Percentiles rank a stretch among this genome's conserved stretches.
Conservation (phyloP, 2,797 vertebrate species). For the Peromyscus attwateri region DNA sequence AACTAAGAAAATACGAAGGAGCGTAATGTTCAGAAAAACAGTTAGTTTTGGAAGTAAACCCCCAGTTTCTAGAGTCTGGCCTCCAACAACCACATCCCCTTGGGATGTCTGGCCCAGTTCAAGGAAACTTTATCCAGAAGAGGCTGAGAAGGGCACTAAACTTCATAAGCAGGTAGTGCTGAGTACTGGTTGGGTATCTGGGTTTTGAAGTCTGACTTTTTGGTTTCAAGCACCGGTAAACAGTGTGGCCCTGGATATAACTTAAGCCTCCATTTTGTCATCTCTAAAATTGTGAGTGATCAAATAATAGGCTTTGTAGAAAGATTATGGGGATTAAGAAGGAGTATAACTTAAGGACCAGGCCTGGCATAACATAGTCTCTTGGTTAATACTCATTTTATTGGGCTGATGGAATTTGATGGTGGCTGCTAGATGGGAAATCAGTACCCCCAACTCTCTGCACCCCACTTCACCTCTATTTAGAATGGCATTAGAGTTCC, state of each 20-base stretch:
- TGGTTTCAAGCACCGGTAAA: neutral
- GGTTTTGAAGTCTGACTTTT: neutral
- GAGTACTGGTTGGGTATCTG: neutral
- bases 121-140: conserved; percentile 61
- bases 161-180: neutral
- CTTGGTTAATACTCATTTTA: neutral
- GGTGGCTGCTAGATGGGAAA: neutral
- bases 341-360: neutral
- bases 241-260: neutral
- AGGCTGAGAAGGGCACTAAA: neutral
- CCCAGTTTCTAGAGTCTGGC: conserved; percentile 59
- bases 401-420: neutral
- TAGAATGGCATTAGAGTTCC: neutral
- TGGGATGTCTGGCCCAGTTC: conserved; percentile 61
- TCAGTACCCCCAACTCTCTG: neutral
- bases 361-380: neutral
- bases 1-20: conserved; percentile 48
- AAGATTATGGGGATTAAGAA: neutral
- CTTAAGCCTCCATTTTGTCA: neutral
- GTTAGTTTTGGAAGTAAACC: conserved; percentile 71
- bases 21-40: conserved; percentile 32
- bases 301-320: neutral
- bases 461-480: neutral
- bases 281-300: neutral
- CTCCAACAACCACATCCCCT: conserved; percentile 69